Evolutionary conservation across 2,797 vertebrate genomes (phyloP).

Genomic region (Phoxinus dragarum): DNA sequence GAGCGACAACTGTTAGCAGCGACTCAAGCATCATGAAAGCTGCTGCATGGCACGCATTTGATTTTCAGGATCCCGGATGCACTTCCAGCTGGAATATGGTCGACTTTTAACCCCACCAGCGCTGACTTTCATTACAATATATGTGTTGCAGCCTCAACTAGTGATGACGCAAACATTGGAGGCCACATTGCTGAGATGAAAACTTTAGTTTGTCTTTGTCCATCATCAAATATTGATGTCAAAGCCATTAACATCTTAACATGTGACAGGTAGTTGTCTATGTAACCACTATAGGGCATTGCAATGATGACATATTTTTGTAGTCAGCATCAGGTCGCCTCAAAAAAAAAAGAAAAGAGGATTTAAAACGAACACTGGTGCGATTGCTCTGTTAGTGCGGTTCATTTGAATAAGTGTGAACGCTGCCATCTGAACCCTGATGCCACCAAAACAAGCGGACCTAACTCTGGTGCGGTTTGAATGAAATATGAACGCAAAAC

Average conservation of each 20-base stretch:
- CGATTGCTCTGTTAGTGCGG: no score
- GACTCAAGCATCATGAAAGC: conserved; percentile 11
- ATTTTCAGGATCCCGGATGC: not conserved
- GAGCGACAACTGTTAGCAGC: conserved; percentile 42
- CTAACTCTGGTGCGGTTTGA: no score
- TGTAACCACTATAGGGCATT: not conserved
- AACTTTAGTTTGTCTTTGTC: not conserved
- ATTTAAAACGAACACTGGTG: not conserved
- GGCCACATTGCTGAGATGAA: not conserved
- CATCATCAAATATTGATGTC: not conserved
- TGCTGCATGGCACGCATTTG: not conserved
- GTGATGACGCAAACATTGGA: not conserved
- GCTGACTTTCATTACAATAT: not conserved
- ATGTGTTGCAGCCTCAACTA: not conserved
- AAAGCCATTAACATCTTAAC: not conserved
- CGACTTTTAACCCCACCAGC: conserved; percentile 9
- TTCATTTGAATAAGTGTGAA: no score
- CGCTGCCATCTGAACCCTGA: no score
- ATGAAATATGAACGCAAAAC: no score
- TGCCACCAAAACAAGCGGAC: no score
- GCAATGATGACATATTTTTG: not conserved
- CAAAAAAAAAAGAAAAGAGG: not conserved
- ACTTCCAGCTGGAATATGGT: conserved; percentile 12
- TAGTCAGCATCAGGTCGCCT: not conserved
- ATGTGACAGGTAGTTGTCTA: not conserved